These are phyloP conservation scores for Phalacrocorax carbo DNA, from an alignment of 2,113 vertebrate genomes.

Conservation along the genomic window DNA sequence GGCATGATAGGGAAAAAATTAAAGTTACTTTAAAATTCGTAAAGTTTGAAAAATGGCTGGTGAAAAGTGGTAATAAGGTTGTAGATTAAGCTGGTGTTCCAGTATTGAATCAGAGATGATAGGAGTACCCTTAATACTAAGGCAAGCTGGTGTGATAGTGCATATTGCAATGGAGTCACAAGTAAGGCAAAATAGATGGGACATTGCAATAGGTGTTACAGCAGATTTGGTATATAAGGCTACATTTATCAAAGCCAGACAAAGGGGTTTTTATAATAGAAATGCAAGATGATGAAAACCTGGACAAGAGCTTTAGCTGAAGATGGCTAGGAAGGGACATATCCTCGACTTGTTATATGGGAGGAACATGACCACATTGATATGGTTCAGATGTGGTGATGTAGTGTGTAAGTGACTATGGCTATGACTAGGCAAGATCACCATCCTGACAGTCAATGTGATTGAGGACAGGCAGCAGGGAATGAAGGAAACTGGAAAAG, in stretches of 20 bases:
- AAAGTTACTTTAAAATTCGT: neutral
- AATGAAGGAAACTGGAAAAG: neutral
- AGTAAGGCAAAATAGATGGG: neutral
- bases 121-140: neutral
- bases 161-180: neutral
- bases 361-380: neutral
- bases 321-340: neutral
- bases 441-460: neutral
- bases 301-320: neutral
- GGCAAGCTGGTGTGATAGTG: neutral
- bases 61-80: neutral
- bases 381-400: neutral
- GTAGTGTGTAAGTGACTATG: neutral
- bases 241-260: neutral
- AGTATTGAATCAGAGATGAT: neutral
- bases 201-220: neutral
- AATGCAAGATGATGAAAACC: neutral
- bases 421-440: neutral
- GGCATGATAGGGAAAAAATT: neutral
- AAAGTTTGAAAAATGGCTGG: neutral
- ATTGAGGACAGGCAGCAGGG: neutral
- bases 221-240: neutral
- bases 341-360: neutral
- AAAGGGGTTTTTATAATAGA: neutral
- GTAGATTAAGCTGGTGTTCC: neutral